These are phyloP conservation scores for Drosophila anomalata DNA, from an alignment of 2,888 invertebrate species.

Conservation along the genomic window DNA sequence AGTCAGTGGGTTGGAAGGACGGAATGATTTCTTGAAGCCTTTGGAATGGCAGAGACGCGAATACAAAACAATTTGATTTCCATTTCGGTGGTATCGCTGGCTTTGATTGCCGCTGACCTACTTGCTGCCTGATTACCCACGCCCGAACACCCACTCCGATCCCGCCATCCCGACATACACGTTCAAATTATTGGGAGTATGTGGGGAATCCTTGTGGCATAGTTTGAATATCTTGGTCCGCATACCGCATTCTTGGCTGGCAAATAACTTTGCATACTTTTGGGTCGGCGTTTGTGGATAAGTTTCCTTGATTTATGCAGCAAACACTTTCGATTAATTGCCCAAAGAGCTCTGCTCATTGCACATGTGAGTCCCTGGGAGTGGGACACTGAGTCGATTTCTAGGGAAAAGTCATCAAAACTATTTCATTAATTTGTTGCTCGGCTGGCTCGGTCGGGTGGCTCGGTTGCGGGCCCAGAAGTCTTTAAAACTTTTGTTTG, in stretches of 20 bases:
- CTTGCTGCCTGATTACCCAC: constrained; percentile 75
- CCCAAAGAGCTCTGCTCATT: constrained; percentile 42
- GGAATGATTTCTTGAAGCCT: constrained; percentile 14
- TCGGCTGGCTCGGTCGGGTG: constrained; percentile 31
- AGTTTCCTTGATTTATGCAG: constrained; percentile 71
- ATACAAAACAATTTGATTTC: constrained; percentile 63
- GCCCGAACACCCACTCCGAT: constrained; percentile 19
- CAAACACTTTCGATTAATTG: constrained; percentile 71
- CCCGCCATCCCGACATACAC: constrained; percentile 2
- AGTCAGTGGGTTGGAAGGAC: constrained; percentile 35
- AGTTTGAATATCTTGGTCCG: constrained; percentile 66
- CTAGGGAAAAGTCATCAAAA: constrained; percentile 33
- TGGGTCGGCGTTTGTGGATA: constrained; percentile 59
- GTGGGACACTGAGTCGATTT: not conserved
- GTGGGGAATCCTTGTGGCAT: constrained; percentile 46
- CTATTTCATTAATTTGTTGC: constrained; percentile 63
- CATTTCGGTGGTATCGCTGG: constrained; percentile 64
- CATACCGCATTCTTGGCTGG: constrained; percentile 69
- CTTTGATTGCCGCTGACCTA: constrained; percentile 77
- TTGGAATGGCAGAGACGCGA: constrained; percentile 19
- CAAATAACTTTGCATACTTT: constrained; percentile 74
- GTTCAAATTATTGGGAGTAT: constrained; percentile 7
- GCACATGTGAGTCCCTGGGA: constrained; percentile 19
- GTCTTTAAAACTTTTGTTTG: constrained; percentile 61
- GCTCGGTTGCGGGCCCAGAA: constrained; percentile 27